These are phyloP conservation scores for Buceros bicornis DNA, from an alignment of 2,797 vertebrate species.

Conservation along the genomic window DNA sequence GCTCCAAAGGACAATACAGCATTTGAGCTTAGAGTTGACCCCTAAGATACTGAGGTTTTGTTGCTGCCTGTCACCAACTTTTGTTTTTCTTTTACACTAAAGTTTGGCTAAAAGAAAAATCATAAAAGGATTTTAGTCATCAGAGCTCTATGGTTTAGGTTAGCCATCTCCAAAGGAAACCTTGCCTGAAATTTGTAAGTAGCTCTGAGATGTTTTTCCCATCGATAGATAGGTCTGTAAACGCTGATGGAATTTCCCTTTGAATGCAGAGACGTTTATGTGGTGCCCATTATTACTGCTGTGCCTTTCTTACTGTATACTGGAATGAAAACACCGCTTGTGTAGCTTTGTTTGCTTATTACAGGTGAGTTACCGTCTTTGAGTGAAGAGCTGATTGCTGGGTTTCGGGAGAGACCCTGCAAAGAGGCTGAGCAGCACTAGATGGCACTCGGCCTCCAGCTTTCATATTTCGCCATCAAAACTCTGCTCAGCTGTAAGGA, in stretches of 20 bases:
- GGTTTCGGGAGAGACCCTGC: not conserved
- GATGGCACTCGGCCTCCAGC: slow-evolving; percentile 75
- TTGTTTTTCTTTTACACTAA: not conserved
- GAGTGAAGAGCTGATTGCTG: accelerated
- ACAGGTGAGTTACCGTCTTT: accelerated
- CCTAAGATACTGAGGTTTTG: accelerated
- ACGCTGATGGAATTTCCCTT: not conserved
- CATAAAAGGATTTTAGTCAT: accelerated
- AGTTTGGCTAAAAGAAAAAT: not conserved
- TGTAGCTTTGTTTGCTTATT: accelerated
- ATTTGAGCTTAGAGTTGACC: not conserved
- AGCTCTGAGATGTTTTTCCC: too few species aligned
- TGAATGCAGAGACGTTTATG: not conserved
- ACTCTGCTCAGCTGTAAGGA: accelerated
- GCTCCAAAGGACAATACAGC: not conserved
- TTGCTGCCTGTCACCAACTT: not conserved
- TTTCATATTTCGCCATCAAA: not conserved
- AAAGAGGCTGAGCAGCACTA: slow-evolving; percentile 48
- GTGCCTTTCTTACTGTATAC: not conserved
- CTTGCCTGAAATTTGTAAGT: not conserved
- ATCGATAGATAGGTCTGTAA: not conserved
- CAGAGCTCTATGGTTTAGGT: not conserved
- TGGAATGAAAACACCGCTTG: not conserved
- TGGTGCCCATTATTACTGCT: accelerated
- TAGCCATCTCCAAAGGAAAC: not conserved